Percentiles rank a stretch among this genome's conserved stretches.
phyloP scores from a whole-genome alignment of 2,797 vertebrate species.

The Malacoctenus gilli region DNA sequence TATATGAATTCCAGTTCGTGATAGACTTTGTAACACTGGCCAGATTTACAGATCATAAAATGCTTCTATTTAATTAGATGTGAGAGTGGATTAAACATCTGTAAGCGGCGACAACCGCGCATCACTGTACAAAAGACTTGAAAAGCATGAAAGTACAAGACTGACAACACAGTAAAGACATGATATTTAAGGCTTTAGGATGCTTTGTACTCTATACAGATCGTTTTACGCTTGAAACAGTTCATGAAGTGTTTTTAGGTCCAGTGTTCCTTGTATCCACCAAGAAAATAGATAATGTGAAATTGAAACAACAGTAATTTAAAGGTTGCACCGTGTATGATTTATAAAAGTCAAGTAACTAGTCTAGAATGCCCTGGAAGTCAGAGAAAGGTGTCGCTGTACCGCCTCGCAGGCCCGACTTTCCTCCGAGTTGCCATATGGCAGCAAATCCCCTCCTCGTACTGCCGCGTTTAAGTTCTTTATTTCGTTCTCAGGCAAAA shows the following conservation, averaged over 20 bases:
- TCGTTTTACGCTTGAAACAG: too few relatives aligned
- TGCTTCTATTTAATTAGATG: slow-evolving; percentile 5
- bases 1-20: slow-evolving; percentile 29
- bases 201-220: too few relatives aligned
- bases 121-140: too few relatives aligned
- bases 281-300: too few relatives aligned
- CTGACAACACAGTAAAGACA: too few relatives aligned
- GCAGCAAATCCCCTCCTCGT: slow-evolving; percentile 3
- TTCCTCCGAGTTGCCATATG: slow-evolving; percentile 24
- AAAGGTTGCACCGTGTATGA: too few relatives aligned
- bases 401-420: slow-evolving; percentile 7
- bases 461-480: slow-evolving; percentile 39
- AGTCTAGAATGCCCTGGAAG: slow-evolving; percentile 5
- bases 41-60: too few relatives aligned
- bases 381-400: not conserved
- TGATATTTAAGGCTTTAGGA: too few relatives aligned
- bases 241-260: too few relatives aligned
- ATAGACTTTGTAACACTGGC: slow-evolving; percentile 1
- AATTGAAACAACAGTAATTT: too few relatives aligned
- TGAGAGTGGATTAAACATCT: slow-evolving; percentile 2
- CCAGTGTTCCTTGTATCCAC: too few relatives aligned
- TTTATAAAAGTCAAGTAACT: too few relatives aligned
- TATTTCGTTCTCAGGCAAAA: slow-evolving; percentile 39
- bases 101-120: not conserved
- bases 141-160: not conserved